Conservation (phyloP, 2,797 vertebrate genomes). For the Protonibea diacanthus region DNA sequence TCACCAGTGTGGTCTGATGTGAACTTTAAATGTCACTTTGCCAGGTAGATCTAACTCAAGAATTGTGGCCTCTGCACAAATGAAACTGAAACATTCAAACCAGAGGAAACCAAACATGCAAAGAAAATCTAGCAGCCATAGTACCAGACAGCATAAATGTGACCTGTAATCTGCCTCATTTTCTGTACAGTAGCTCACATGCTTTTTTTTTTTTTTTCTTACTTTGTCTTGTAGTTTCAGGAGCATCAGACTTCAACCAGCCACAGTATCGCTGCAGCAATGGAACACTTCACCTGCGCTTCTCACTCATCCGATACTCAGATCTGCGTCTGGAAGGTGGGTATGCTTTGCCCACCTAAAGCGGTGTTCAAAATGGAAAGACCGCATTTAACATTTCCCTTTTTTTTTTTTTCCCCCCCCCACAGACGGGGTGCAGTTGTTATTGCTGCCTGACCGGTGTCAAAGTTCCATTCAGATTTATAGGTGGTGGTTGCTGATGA, state of each 20-base stretch:
- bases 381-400: background rate
- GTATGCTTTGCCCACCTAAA: background rate
- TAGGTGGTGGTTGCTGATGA: constrained; percentile 25
- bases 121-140: too few relatives aligned
- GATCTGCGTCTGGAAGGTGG: constrained; percentile 23
- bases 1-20: too few relatives aligned
- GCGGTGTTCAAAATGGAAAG: background rate
- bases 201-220: too few relatives aligned
- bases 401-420: too few relatives aligned
- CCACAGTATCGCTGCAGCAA: constrained; percentile 41
- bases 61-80: too few relatives aligned
- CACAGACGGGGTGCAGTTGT: constrained; percentile 12
- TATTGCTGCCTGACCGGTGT: constrained; percentile 18
- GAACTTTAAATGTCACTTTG: too few relatives aligned
- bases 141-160: too few relatives aligned
- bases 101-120: too few relatives aligned
- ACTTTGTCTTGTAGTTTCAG: background rate
- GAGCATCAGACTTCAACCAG: background rate
- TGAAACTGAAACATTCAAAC: too few relatives aligned
- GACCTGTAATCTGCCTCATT: too few relatives aligned
- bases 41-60: too few relatives aligned
- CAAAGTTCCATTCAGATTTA: background rate
- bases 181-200: too few relatives aligned
- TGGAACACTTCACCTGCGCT: background rate
- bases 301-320: constrained; percentile 24